Evolutionary conservation across 2,888 invertebrate genomes (phyloP), one percentile per base, ranked within the genome.

Genomic region (Perizoma flavofasciatum): DNA sequence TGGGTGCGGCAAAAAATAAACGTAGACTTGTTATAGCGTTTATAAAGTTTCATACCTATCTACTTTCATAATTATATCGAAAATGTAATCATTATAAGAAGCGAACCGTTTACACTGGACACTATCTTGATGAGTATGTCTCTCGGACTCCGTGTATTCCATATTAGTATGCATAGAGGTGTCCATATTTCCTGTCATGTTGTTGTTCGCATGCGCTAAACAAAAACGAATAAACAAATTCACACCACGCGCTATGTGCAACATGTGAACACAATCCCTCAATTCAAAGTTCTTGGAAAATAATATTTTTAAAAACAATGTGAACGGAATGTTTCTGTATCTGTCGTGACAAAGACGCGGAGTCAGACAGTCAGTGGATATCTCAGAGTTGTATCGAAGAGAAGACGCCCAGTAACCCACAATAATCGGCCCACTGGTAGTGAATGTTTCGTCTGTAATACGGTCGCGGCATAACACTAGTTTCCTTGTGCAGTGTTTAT

Each of bases 401-500:
- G 33, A 48, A 47, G 75, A 69, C 83, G 83, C 89, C 90, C 84
- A 90, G 91, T 92, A 89, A 92, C 91, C 91, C 88, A 91, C 89
- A 89, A 88, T 87, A 81, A 81, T 85, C 90, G 87, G 86, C 85
- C 88, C 87, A 87, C 84, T 89, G 88, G 86, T 89, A 88, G 88
- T 86, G 90, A 90, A 90, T 90, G 89, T 91, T 90, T 86, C 85
- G 90, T 90, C 89, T 90, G 87, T 88, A 89, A 85, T 86, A 89
- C 90, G 89, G 89, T 85, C 90, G 91, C 90, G 91, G 91, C 89
- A 87, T 88, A 90, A 90, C 90, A 90, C 89, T 89, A 91, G 90
- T 90, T 92, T 89, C 91, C 91, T 89, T 90, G 90, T 90, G 89
- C 89, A 88, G 87, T 89, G 90, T 91, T 91, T 92, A 88, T 89